phyloP scores from a whole-genome alignment of 1,140 invertebrate genomes.

The Dolichoris vasculosae region DNA sequence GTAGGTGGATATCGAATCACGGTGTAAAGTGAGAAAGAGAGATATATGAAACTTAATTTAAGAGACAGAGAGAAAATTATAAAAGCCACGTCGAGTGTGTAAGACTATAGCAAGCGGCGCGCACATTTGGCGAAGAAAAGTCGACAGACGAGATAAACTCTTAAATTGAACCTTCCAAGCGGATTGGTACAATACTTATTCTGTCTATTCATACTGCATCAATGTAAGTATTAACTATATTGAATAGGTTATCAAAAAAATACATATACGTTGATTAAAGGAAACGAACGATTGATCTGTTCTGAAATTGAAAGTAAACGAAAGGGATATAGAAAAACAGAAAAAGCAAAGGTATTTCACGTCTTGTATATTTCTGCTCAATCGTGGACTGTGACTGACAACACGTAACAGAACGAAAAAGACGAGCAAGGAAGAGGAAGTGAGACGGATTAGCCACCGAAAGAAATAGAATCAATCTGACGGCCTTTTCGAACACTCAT shows the following conservation, averaged over 20 bases:
- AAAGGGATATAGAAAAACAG: background rate
- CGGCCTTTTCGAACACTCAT: background rate
- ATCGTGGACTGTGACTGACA: background rate
- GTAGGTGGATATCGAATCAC: background rate
- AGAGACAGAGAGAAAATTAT: background rate
- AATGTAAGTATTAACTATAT: too few species aligned
- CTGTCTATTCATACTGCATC: too few species aligned
- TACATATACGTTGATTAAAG: background rate
- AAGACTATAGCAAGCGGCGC: background rate
- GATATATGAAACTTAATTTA: background rate
- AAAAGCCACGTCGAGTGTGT: constrained; percentile 6
- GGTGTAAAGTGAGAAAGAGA: background rate
- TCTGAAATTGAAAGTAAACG: background rate
- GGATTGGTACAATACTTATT: background rate
- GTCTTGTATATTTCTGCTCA: background rate
- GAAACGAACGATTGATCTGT: background rate
- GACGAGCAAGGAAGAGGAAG: background rate
- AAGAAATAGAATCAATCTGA: background rate
- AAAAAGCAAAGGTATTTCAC: background rate
- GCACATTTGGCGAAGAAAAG: background rate
- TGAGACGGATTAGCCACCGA: background rate
- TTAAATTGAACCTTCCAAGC: background rate
- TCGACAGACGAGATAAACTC: background rate
- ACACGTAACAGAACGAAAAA: background rate
- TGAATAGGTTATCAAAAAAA: background rate